Conservation (phyloP, 1,140 invertebrate species). For the Saxidomus purpurata region DNA sequence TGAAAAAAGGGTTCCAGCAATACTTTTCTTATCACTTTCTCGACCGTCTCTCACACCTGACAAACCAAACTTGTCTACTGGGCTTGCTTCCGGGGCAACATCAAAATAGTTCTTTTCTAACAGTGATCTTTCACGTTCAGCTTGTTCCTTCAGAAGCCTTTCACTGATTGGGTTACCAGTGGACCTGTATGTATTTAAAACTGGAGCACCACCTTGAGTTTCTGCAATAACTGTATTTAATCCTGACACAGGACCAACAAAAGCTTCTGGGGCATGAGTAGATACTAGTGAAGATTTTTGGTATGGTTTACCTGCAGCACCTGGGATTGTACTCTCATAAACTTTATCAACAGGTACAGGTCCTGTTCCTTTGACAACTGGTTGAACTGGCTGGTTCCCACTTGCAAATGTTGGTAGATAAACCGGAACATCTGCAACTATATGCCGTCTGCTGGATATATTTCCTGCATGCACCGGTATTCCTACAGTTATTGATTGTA, state of each 20-base stretch:
- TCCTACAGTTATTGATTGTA: conserved; percentile 14
- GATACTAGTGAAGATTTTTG: background rate
- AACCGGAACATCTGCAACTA: conserved; percentile 60
- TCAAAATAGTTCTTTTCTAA: conserved; percentile 54
- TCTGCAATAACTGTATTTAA: conserved; percentile 22
- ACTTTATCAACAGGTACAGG: conserved; percentile 37
- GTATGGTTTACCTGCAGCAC: background rate
- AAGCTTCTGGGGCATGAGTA: conserved; percentile 58
- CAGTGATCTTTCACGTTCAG: conserved; percentile 15
- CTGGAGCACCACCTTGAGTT: background rate
- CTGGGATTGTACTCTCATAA: conserved; percentile 50
- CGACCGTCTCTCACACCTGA: background rate
- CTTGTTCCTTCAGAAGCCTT: conserved; percentile 47
- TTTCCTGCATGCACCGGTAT: conserved; percentile 56
- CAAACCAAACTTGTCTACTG: background rate
- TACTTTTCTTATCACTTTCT: conserved; percentile 40
- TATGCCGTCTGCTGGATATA: conserved; percentile 52
- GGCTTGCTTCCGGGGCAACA: background rate
- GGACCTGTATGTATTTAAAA: conserved; percentile 39
- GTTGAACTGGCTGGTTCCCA: conserved; percentile 45
- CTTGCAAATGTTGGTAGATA: conserved; percentile 51
- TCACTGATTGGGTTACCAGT: conserved; percentile 56
- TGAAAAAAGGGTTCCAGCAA: conserved; percentile 24
- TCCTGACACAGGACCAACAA: conserved; percentile 47
- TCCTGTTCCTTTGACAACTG: conserved; percentile 7